Evolutionary conservation across 2,888 invertebrate genomes (phyloP).

Genomic region (Autographa gamma): DNA sequence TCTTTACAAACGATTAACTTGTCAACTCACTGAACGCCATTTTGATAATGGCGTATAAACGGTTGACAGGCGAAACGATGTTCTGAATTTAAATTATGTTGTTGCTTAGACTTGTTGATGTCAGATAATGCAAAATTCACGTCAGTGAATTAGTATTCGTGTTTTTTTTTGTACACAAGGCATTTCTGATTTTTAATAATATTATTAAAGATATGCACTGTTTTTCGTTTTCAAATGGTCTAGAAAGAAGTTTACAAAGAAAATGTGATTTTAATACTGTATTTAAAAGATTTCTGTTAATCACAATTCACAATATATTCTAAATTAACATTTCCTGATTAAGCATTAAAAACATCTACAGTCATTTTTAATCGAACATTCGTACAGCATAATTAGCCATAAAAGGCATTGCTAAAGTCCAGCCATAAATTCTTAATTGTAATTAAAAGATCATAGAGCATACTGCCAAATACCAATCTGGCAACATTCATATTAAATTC

Average conservation of each 20-base stretch:
- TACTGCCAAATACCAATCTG: slow-evolving; percentile 45
- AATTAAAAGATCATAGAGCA: slow-evolving; percentile 38
- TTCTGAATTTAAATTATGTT: slow-evolving; percentile 4
- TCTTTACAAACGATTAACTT: slow-evolving; percentile 4
- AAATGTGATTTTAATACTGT: too few species aligned
- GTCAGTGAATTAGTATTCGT: not conserved
- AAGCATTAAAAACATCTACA: too few species aligned
- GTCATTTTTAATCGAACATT: not conserved
- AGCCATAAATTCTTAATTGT: slow-evolving; percentile 25
- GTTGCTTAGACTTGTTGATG: not conserved
- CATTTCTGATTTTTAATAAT: too few species aligned
- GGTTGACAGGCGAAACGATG: slow-evolving; percentile 4
- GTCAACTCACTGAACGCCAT: slow-evolving; percentile 4
- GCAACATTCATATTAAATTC: slow-evolving; percentile 32
- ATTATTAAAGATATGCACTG: too few species aligned
- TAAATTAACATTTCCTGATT: too few species aligned
- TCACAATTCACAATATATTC: too few species aligned
- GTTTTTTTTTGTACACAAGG: not conserved
- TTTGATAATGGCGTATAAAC: slow-evolving; percentile 2
- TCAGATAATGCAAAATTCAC: not conserved
- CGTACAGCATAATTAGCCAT: not conserved
- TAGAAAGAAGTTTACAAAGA: too few species aligned
- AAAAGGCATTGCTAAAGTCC: not conserved
- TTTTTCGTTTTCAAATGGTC: too few species aligned
- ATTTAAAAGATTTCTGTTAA: too few species aligned